Evolutionary conservation across 2,888 invertebrate genomes (phyloP).

Genomic region (Trissolcus brochymenae): DNA sequence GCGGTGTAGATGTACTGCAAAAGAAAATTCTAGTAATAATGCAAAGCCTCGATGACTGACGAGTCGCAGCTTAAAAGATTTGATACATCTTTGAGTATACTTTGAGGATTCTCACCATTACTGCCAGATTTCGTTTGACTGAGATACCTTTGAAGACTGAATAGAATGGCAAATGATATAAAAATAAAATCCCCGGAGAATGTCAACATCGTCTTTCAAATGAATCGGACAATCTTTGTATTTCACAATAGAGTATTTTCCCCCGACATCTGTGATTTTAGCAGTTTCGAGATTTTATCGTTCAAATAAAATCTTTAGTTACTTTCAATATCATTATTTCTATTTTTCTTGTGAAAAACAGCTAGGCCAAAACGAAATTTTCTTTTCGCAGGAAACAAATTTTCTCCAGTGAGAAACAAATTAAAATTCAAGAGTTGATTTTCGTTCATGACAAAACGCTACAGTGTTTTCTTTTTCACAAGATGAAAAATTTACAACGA

Average conservation of each 20-base stretch:
- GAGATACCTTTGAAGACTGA: constrained; percentile 19
- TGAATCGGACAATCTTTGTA: constrained; percentile 13
- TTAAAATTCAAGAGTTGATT: too few relatives aligned
- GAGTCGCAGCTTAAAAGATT: constrained; percentile 38
- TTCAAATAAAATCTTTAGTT: background rate
- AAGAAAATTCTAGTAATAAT: constrained; percentile 41
- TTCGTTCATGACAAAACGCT: too few relatives aligned
- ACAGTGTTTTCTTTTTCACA: too few relatives aligned
- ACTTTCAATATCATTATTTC: background rate
- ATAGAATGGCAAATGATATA: constrained; percentile 22
- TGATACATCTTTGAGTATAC: constrained; percentile 33
- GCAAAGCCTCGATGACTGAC: constrained; percentile 35
- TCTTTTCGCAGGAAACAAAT: too few relatives aligned
- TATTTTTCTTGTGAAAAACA: background rate
- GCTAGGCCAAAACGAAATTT: too few relatives aligned
- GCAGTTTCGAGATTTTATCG: too few relatives aligned
- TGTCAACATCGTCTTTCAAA: constrained; percentile 24
- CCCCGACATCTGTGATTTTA: too few relatives aligned
- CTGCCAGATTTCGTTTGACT: constrained; percentile 31
- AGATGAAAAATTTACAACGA: too few relatives aligned
- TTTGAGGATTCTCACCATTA: constrained; percentile 22
- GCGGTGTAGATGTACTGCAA: constrained; percentile 15
- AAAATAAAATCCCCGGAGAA: constrained; percentile 7
- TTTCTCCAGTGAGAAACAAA: too few relatives aligned
- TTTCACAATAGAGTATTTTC: background rate